Conservation (phyloP, 1,140 invertebrate species). For the Drosophila nigromelanica region DNA sequence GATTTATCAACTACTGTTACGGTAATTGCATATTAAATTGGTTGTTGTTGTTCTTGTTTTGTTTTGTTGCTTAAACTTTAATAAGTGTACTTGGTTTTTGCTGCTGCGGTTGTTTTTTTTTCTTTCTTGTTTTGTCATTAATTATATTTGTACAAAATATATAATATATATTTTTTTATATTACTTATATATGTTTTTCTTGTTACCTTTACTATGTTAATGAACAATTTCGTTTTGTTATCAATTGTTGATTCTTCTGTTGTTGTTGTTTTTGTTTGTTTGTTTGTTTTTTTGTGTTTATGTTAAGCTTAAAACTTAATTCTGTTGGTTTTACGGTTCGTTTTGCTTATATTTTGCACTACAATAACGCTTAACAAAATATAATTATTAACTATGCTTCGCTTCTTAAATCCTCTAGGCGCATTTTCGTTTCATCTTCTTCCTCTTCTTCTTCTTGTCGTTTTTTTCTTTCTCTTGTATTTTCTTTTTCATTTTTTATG, state of each 20-base stretch:
- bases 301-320: constrained; percentile 69
- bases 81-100: constrained; percentile 81
- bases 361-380: constrained; percentile 81
- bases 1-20: constrained; percentile 82
- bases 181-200: constrained; percentile 37
- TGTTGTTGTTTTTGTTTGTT: constrained; percentile 37
- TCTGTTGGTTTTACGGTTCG: constrained; percentile 49
- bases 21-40: constrained; percentile 82
- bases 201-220: constrained; percentile 60
- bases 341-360: constrained; percentile 54
- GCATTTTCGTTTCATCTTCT: constrained; percentile 54
- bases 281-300: constrained; percentile 32
- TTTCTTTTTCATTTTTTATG: constrained; percentile 12
- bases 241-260: constrained; percentile 36
- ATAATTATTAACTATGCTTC: constrained; percentile 74
- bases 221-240: constrained; percentile 58
- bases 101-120: constrained; percentile 49
- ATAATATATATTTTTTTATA: constrained; percentile 59
- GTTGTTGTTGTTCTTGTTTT: constrained; percentile 61
- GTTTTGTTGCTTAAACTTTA: constrained; percentile 73
- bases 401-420: constrained; percentile 40
- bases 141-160: constrained; percentile 82
- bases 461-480: constrained; percentile 4
- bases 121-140: constrained; percentile 43
- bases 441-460: constrained; percentile 39